Conservation (phyloP, 1,140 invertebrate genomes). For the Eumeta japonica region DNA sequence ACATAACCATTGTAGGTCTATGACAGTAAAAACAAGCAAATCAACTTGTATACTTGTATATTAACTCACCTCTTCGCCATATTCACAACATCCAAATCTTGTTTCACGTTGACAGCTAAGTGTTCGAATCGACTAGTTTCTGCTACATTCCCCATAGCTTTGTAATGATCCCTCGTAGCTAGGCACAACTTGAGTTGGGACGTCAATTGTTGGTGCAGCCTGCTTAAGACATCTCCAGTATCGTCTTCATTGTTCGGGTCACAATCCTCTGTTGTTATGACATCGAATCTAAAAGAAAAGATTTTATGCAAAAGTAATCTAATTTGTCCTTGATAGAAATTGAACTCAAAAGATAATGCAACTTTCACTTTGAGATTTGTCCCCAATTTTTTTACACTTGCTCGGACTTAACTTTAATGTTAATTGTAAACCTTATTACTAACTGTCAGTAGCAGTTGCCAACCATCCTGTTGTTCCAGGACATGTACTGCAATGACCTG, state of each 20-base stretch:
- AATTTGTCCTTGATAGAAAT: too few relatives aligned
- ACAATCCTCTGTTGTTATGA: constrained; percentile 72
- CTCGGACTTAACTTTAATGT: too few relatives aligned
- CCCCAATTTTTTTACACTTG: too few relatives aligned
- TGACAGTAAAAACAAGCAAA: background rate
- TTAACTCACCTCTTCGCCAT: constrained; percentile 61
- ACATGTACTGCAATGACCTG: too few relatives aligned
- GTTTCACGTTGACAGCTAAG: constrained; percentile 77
- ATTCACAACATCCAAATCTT: constrained; percentile 85
- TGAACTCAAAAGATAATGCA: too few relatives aligned
- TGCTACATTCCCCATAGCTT: constrained; percentile 89
- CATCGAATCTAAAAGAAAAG: constrained; percentile 61
- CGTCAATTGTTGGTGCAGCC: constrained; percentile 79
- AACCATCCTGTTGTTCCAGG: too few relatives aligned
- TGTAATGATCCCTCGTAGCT: constrained; percentile 84
- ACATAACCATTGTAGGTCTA: too few relatives aligned
- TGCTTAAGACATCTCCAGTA: constrained; percentile 52
- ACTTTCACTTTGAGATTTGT: too few relatives aligned
- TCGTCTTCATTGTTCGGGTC: constrained; percentile 62
- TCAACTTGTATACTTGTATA: constrained; percentile 2
- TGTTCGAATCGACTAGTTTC: constrained; percentile 89
- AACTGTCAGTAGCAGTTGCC: too few relatives aligned
- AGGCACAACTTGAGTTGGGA: constrained; percentile 83
- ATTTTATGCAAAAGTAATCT: background rate
- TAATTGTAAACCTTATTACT: too few relatives aligned